A percentile compares a stretch with the other conserved stretches of the same genome.
Conservation (phyloP, 2,113 vertebrate genomes). For the Thunnus maccoyii region DNA sequence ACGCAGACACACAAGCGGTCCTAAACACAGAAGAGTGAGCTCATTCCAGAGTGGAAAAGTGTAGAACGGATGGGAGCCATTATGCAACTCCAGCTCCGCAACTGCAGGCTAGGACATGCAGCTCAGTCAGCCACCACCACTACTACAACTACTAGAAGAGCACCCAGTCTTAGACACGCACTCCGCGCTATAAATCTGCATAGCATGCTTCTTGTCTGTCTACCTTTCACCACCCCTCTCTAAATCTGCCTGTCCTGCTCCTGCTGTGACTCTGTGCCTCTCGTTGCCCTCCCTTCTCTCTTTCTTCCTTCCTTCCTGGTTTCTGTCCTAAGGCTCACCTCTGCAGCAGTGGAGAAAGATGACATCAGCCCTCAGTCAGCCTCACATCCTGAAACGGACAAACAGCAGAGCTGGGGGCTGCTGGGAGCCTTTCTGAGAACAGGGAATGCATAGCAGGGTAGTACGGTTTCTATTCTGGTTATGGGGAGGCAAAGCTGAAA, state of each 20-base stretch:
- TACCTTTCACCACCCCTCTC: constrained; percentile 61
- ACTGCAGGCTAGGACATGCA: constrained; percentile 74
- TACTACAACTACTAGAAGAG: constrained; percentile 35
- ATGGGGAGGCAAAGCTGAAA: not conserved
- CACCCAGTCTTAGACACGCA: constrained; percentile 49
- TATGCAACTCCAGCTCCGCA: constrained; percentile 72
- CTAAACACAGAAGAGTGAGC: constrained; percentile 60
- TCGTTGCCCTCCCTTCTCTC: constrained; percentile 44
- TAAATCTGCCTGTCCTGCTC: constrained; percentile 51
- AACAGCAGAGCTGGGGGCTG: constrained; percentile 51
- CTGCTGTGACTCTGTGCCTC: constrained; percentile 35
- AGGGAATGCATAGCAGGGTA: not conserved
- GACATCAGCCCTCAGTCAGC: constrained; percentile 74
- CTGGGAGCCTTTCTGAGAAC: constrained; percentile 41
- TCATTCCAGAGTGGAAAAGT: constrained; percentile 77
- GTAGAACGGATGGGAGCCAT: constrained; percentile 69
- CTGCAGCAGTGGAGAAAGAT: constrained; percentile 77
- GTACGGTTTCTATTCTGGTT: constrained; percentile 3
- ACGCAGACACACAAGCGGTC: constrained; percentile 40
- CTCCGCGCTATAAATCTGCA: constrained; percentile 62
- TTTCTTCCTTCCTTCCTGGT: constrained; percentile 60
- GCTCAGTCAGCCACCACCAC: constrained; percentile 49
- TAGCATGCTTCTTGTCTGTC: constrained; percentile 57
- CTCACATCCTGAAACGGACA: constrained; percentile 77
- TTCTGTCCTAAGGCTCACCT: constrained; percentile 80